A percentile compares a stretch with the other conserved stretches of the same genome.
Evolutionary conservation across 2,113 vertebrate species (phyloP).

Genomic region (Tichodroma muraria): DNA sequence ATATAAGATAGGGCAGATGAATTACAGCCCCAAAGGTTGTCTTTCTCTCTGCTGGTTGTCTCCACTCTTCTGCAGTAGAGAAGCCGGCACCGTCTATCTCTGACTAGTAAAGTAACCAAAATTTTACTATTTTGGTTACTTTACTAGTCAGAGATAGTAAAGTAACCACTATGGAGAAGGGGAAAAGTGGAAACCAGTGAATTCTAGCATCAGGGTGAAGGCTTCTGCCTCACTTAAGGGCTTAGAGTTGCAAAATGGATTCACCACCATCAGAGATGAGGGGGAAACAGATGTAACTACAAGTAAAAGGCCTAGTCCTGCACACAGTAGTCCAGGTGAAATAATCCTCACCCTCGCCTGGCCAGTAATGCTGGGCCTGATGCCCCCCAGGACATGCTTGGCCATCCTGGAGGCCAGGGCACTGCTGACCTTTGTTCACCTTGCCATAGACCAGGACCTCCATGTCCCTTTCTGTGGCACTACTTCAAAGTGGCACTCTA

Average conservation of each 20-base stretch:
- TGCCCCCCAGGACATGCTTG: fast-evolving
- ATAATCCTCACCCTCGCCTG: fast-evolving
- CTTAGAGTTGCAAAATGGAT: neutral
- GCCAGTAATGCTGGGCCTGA: neutral
- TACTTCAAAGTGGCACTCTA: neutral
- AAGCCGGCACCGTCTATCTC: neutral
- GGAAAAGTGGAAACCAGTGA: neutral
- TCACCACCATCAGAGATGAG: neutral
- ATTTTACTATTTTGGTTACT: too few species aligned
- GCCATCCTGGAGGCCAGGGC: neutral
- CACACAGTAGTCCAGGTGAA: neutral
- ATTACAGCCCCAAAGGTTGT: neutral
- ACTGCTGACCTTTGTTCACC: neutral
- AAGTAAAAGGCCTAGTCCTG: neutral
- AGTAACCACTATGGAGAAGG: neutral
- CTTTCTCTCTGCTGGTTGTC: neutral
- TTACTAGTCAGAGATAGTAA: too few species aligned
- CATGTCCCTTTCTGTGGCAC: neutral
- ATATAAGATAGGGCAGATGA: neutral
- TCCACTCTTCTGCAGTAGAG: neutral
- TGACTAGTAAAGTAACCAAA: neutral
- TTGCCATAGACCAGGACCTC: fast-evolving
- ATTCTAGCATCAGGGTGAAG: neutral
- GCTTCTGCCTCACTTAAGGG: neutral
- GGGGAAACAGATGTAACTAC: neutral